A percentile compares a stretch with the other conserved stretches of the same genome.
Evolutionary conservation across 2,888 invertebrate species (phyloP).

Genomic region (Cyclophora punctaria): DNA sequence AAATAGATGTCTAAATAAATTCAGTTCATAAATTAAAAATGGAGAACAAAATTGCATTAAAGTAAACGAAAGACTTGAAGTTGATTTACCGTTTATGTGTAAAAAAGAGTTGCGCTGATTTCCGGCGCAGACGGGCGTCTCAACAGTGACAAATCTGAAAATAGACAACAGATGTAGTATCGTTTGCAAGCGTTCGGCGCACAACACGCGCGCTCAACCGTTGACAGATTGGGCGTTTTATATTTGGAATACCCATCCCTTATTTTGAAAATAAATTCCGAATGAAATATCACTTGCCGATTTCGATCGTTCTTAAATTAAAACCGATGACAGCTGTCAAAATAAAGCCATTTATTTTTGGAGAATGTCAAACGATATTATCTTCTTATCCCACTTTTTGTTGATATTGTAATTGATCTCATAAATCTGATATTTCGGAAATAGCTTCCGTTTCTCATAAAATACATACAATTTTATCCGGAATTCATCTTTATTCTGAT

Average conservation of each 20-base stretch:
- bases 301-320: slow-evolving; percentile 29
- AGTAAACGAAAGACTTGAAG: too few relatives aligned
- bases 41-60: too few relatives aligned
- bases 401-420: neutral
- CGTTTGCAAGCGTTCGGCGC: slow-evolving; percentile 68
- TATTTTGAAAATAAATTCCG: slow-evolving; percentile 50
- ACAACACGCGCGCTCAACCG: slow-evolving; percentile 68
- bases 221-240: slow-evolving; percentile 72
- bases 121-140: slow-evolving; percentile 58
- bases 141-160: slow-evolving; percentile 62
- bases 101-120: slow-evolving; percentile 56
- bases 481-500: slow-evolving; percentile 9
- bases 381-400: neutral
- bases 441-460: neutral
- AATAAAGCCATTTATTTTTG: slow-evolving; percentile 1
- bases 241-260: slow-evolving; percentile 64
- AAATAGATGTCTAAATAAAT: too few relatives aligned
- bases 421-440: neutral
- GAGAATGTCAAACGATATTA: slow-evolving; percentile 19
- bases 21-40: too few relatives aligned
- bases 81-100: slow-evolving; percentile 14
- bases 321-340: neutral
- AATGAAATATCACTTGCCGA: slow-evolving; percentile 64
- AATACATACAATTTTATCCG: slow-evolving; percentile 31
- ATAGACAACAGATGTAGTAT: slow-evolving; percentile 69